Percentiles rank a stretch among this genome's conserved stretches.
phyloP scores from a whole-genome alignment of 2,797 vertebrate species.

The Etheostoma nigrum region DNA sequence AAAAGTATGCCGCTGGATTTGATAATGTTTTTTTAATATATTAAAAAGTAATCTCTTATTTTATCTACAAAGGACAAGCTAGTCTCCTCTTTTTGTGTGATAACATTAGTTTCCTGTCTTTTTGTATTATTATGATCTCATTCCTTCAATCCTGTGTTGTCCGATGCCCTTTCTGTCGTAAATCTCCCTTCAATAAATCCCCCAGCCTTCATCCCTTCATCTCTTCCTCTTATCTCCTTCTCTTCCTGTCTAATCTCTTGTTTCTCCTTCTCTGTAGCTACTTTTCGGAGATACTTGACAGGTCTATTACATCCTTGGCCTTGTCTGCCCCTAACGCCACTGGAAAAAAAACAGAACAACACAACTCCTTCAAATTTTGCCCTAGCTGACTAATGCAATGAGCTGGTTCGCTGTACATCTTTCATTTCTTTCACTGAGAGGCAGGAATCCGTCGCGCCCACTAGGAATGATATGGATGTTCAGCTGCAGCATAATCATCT shows the following conservation, averaged over 20 bases:
- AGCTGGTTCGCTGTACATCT: conserved; percentile 55
- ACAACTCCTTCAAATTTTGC: conserved; percentile 24
- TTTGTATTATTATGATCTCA: background rate
- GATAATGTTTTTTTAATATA: background rate
- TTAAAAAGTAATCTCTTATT: background rate
- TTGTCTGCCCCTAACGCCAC: conserved; percentile 20
- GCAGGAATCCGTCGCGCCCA: conserved; percentile 35
- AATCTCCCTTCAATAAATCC: conserved; percentile 24
- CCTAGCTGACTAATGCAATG: background rate
- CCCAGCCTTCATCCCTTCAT: background rate
- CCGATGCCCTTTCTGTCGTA: conserved; percentile 24
- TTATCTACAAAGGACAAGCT: background rate
- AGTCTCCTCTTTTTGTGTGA: background rate
- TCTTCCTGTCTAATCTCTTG: conserved; percentile 40
- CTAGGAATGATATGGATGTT: conserved; percentile 47
- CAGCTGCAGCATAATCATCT: conserved; percentile 61
- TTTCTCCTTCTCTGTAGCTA: conserved; percentile 35
- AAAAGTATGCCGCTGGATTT: background rate
- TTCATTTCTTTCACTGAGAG: conserved; percentile 50
- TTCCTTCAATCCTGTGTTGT: background rate
- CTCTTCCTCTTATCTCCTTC: conserved; percentile 37
- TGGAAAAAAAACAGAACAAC: background rate
- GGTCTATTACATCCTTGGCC: conserved; percentile 66
- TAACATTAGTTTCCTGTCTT: background rate
- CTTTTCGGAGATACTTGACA: conserved; percentile 59